Base-by-base conservation (phyloP, 1,140 invertebrate genomes). In the Eriosoma lanigerum region DNA sequence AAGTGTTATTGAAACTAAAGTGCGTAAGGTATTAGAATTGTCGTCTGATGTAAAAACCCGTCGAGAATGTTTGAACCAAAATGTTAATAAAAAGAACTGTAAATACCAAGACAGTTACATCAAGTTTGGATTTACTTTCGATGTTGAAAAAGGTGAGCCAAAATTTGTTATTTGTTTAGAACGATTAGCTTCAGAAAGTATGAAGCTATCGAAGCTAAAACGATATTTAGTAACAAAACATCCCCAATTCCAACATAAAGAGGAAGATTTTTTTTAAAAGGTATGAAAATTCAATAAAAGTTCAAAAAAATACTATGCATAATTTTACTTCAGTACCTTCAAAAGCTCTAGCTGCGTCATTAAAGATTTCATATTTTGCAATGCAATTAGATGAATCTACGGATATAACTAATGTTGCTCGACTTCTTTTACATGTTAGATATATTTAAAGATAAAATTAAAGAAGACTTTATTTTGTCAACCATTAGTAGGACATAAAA, bases 361-460 rank as follows among this genome's bases (percentile, higher is more conserved):
- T 32, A 66, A 4, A 66, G 32, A 1, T 17, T 66, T 66, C 29
- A 66, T 66, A n/a, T 66, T 66, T 3, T 66, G 19, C 32, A 66
- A 66, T 66, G 62, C 62, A 66, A 66, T 66, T 66, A 44, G 29
- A 66, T 66, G 62, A 66, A 66, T 66, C 32, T 66, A 66, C 62
- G 4, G 26, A 66, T 66, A 62, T 66, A 66, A 44, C 62, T 66
- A 66, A 66, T 66, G 32, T 38, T 66, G 62, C 32, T 66, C 32
- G 44, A 66, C 62, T 44, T 66, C 17, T 66, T 38, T 3, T 66
- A 10, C 29, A 44, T 66, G 32, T 66, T 44, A 66, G 62, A 66
- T 38, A 38, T 44, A 66, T 44, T 66, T 66, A 32, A 66, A 44
- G 62, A 66, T 38, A 38, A 66, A 66, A 66, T 66, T 66, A 32